Evolutionary conservation across 2,797 vertebrate genomes (phyloP), one percentile per base, ranked within the genome.

Genomic region (Hylomyscus alleni): DNA sequence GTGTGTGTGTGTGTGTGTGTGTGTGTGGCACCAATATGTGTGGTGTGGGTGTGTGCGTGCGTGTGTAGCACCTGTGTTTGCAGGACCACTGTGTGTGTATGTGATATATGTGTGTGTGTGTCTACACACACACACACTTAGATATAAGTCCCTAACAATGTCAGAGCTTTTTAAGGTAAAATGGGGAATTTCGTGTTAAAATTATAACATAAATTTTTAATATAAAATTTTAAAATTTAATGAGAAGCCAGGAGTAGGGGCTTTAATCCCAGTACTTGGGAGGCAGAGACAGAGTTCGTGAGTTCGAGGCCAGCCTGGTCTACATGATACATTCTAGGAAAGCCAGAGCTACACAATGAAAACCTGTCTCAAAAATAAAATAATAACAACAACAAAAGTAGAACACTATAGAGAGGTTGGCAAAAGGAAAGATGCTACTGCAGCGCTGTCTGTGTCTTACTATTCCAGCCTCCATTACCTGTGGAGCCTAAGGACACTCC

Each of bases 381-480:
- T 7, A 29, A 56, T 12, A 31, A 20, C 2, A 56, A 44, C 11
- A 31, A 15, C 19, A 92, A 88, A 72, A 90, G 44, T 26, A 82
- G 84, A 93, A 15, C 17, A 92, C 60, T 80, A 90, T 9, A 75
- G 75, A 93, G 65, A 50, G 7, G 24, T 90, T 52, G 44, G 40
- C 34, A 80, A 81, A 90, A 58, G 37, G 47, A 47, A 69, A 86
- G 24, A 65, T 58, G 34, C 31, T 52, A 22, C 34, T 69, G 9
- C 17, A n/a, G n/a, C 87, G 20, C 47, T 76, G 15, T 73, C 77
- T 31, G 0, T 75, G 67, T 29, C 47, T 86, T 84, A 65, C 19
- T 82, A 54, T 85, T 47, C 75, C 11, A 90, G 84, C 62, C 73
- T 40, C 92, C 85, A 78, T 54, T 77, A 92, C 75, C 24, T 91